Evolutionary conservation across 2,797 vertebrate species (phyloP), one percentile per base, ranked within the genome.

Genomic region (Centropyge bicolor): DNA sequence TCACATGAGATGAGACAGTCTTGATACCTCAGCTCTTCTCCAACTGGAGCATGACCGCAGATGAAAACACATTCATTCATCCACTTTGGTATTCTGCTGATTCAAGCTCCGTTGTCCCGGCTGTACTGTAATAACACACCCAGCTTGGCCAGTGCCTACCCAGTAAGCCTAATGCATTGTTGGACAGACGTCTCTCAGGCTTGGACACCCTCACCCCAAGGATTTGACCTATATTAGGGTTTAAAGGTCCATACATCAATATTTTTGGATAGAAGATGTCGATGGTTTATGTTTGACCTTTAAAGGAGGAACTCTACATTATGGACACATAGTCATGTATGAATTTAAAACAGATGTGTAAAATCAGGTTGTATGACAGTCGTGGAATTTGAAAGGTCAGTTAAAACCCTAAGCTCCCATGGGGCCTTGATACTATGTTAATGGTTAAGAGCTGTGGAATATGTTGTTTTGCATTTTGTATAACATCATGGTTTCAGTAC

Each of bases 31-130:
- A 81, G 80, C 86, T 80, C 67, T 45, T 78, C 78, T 67, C 68
- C 79, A 77, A 76, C 67, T 80, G 78, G 73, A 86, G 75, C 80
- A 82, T 74, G 80, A 76, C 76, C 8, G 2, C 55, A 61, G 74
- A 85, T 85, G 43, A 89, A 81, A 88, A 78, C 76, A 77, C 74
- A 70, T 57, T 86, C 77, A 86, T 91, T 90, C 84, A 84, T 90
- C 78, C 81, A 84, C 70, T 91, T 85, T 87, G 84, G 84, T 87
- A 91, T 92, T 93, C 68, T 92, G 91, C 90, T 94, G 91, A 93
- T 80, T 87, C 72, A 88, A 85, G 78, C 77, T 71, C 80, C 5
- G 24, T 81, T 75, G 80, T 90, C 74, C 77, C 11, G 48, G 60
- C 78, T 79, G 62, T 69, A 43, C 85, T 84, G 73, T 78, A 79